Percentiles rank a stretch among this genome's conserved stretches.
phyloP scores from a whole-genome alignment of 2,113 vertebrate species.

The Mobula hypostoma region DNA sequence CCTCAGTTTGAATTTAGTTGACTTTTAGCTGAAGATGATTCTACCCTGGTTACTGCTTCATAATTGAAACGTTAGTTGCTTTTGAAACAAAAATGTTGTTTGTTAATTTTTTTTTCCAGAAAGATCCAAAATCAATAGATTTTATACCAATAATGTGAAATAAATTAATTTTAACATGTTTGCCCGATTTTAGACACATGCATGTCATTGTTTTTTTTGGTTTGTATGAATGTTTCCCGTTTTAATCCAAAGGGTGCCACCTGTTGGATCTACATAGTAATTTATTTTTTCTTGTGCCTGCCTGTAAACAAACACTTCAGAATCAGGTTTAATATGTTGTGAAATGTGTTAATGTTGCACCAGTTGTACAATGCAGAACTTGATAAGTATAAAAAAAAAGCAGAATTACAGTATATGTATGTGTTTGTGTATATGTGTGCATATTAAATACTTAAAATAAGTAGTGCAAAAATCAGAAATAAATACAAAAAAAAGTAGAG shows the following conservation, averaged over 20 bases:
- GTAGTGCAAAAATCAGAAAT: too few relatives aligned
- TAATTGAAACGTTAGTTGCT: background rate
- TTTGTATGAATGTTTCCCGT: background rate
- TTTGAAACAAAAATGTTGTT: background rate
- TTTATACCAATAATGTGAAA: background rate
- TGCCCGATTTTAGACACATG: background rate
- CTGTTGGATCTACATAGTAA: conserved; percentile 2
- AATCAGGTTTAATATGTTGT: too few relatives aligned
- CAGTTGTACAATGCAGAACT: too few relatives aligned
- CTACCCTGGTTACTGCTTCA: background rate
- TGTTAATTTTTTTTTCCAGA: background rate
- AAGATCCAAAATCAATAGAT: background rate
- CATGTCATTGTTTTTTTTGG: background rate
- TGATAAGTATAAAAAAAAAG: too few relatives aligned
- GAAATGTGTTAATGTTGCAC: too few relatives aligned
- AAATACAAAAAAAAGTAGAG: too few relatives aligned
- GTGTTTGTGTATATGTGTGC: too few relatives aligned
- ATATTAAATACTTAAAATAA: too few relatives aligned
- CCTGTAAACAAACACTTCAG: background rate
- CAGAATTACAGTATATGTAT: too few relatives aligned
- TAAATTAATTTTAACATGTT: background rate
- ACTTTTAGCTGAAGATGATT: background rate
- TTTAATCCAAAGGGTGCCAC: background rate
- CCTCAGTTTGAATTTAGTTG: background rate
- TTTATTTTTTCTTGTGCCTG: background rate